Evolutionary conservation across 1,140 invertebrate genomes (phyloP).

Genomic region (Drosophila sproati): DNA sequence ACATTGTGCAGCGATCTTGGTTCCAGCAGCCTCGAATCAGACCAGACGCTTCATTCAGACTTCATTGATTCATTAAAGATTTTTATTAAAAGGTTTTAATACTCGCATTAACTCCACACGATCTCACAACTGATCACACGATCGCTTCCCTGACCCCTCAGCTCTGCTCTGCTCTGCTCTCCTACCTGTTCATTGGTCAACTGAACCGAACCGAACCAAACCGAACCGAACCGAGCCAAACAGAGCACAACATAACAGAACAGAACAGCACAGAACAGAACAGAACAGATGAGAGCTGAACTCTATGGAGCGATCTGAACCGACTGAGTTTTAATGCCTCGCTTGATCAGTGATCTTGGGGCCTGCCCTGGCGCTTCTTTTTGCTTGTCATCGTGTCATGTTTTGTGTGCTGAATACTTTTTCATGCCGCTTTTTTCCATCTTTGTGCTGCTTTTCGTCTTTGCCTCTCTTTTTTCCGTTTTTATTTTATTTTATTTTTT

Average conservation of each 20-base stretch:
- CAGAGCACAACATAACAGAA: constrained; percentile 10
- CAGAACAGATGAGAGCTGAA: background rate
- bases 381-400: constrained; percentile 83
- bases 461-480: constrained; percentile 16
- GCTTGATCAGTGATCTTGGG: constrained; percentile 32
- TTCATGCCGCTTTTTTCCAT: constrained; percentile 74
- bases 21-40: constrained; percentile 5
- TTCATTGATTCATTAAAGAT: constrained; percentile 83
- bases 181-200: constrained; percentile 54
- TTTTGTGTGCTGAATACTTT: constrained; percentile 74
- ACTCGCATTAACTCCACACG: constrained; percentile 84
- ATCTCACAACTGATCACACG: constrained; percentile 73
- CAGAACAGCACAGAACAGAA: constrained; percentile 12
- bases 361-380: constrained; percentile 75
- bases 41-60: constrained; percentile 49
- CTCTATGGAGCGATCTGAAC: constrained; percentile 11
- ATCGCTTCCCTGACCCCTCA: constrained; percentile 19
- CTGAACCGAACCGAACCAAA: constrained; percentile 22
- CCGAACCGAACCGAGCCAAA: constrained; percentile 1
- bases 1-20: constrained; percentile 51
- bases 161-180: constrained; percentile 7
- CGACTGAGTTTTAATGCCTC: constrained; percentile 70
- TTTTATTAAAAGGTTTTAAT: constrained; percentile 84
- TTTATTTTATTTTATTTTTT: constrained; percentile 19
- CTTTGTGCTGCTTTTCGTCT: constrained; percentile 25